Conservation (phyloP, 2,113 vertebrate genomes). For the Hippolais icterina region DNA sequence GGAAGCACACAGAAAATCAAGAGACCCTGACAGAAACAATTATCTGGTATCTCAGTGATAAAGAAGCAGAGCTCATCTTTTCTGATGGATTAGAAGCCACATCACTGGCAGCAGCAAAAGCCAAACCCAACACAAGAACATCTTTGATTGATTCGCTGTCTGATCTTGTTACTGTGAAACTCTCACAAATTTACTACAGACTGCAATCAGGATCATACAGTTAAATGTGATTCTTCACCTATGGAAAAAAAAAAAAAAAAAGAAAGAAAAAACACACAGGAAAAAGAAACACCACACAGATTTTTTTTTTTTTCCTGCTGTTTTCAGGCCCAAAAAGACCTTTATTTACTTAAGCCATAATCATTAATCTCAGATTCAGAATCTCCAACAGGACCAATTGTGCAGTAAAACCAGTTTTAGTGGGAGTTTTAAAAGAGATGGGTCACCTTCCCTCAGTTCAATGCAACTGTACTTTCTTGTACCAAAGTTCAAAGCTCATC, state of each 20-base stretch:
- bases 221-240: background rate
- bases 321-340: background rate
- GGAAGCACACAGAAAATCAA: background rate
- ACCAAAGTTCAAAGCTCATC: background rate
- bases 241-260: rapidly evolving
- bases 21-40: background rate
- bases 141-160: background rate
- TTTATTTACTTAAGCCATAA: background rate
- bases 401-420: background rate
- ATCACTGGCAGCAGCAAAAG: background rate
- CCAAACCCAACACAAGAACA: background rate
- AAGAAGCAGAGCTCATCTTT: background rate
- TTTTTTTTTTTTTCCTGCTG: background rate
- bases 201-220: background rate
- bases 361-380: background rate
- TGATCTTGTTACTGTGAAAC: background rate
- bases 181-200: background rate
- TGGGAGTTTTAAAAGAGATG: background rate
- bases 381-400: background rate
- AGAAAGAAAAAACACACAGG: rapidly evolving
- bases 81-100: background rate
- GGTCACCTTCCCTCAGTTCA: background rate
- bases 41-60: background rate
- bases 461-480: background rate
- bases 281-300: background rate